Base-by-base conservation (phyloP, 2,113 vertebrate species). In the Ivindomyrus marchei region DNA sequence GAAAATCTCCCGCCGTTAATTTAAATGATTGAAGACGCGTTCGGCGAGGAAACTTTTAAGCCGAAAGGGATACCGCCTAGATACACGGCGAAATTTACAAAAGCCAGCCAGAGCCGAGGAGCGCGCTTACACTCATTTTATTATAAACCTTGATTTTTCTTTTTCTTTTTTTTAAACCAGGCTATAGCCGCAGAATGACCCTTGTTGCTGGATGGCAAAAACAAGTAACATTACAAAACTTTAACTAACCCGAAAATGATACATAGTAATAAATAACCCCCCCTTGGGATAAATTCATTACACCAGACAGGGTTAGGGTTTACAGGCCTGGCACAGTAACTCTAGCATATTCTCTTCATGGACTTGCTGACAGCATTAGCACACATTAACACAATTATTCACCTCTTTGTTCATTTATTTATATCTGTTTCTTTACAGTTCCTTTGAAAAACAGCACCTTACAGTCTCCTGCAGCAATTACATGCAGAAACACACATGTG, bases 21-120 rank as follows among this genome's bases (percentile, higher is more conserved):
- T 91, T 91, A 92, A 89, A 90, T 53, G 89, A 53, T 80, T 90
- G 87, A 92, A 89, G 77, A 88, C 77, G n/a, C 53, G 74, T 45
- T 89, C 89, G 91, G 89, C 80, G 17, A 90, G 88, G 89, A 24
- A 89, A 66, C 84, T 90, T 83, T 90, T 31, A 90, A 77, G 56
- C 39, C n/a, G 36, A 62, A 50, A 39, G 83, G 47, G 47, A 70
- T 85, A 4, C 42, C 7, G 17, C 31, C 70, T 89, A 56, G 49
- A 89, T 58, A 31, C 19, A 36, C 49, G 2, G 10, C 17, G 21
- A 83, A 52, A 53, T 39, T 47, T 39, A 8, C 24, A 13, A 10
- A 24, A 56, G 47, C 17, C 31, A n/a, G 24, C 36, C 7, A 17
- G 74, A 66, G 6, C 6, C 24, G 45, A 36, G 62, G 17, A 74